A percentile compares a stretch with the other conserved stretches of the same genome.
phyloP scores from a whole-genome alignment of 2,113 vertebrate genomes.

The Serinus canaria region DNA sequence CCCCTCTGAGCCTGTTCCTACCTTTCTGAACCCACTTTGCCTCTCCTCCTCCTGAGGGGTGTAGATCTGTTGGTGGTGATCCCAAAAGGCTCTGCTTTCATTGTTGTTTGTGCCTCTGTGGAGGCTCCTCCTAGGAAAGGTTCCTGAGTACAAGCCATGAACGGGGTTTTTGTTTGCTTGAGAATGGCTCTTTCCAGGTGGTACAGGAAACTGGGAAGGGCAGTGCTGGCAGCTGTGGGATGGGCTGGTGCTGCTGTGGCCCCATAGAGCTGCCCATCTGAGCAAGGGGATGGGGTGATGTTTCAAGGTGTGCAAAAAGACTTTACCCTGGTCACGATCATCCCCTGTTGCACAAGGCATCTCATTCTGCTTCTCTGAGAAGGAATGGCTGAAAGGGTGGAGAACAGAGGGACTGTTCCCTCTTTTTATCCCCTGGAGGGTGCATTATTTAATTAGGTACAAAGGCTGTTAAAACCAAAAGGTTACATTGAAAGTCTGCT shows the following conservation, averaged over 20 bases:
- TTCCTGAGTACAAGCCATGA: not conserved
- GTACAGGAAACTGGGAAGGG: not conserved
- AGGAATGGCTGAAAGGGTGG: not conserved
- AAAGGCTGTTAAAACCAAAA: not conserved
- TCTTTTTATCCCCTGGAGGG: not conserved
- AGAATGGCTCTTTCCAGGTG: not conserved
- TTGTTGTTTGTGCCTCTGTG: not conserved
- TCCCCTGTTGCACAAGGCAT: not conserved
- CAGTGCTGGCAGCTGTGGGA: not conserved
- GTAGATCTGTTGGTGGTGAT: not conserved
- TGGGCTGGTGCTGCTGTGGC: not conserved
- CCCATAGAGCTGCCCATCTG: accelerated
- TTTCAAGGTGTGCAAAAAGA: not conserved
- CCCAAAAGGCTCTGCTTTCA: not conserved
- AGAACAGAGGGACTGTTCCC: not conserved
- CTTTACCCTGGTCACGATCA: accelerated
- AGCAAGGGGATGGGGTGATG: accelerated
- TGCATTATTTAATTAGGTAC: not conserved
- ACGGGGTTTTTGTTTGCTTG: not conserved
- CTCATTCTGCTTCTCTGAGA: not conserved
- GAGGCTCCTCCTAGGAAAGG: not conserved
- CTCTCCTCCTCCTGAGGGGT: not conserved
- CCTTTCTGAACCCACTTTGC: not conserved
- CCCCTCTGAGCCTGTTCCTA: not conserved
- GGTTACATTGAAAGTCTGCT: not conserved